These are phyloP conservation scores for Drosophila aldrichi DNA, from an alignment of 2,888 invertebrate genomes.

Conservation along the genomic window DNA sequence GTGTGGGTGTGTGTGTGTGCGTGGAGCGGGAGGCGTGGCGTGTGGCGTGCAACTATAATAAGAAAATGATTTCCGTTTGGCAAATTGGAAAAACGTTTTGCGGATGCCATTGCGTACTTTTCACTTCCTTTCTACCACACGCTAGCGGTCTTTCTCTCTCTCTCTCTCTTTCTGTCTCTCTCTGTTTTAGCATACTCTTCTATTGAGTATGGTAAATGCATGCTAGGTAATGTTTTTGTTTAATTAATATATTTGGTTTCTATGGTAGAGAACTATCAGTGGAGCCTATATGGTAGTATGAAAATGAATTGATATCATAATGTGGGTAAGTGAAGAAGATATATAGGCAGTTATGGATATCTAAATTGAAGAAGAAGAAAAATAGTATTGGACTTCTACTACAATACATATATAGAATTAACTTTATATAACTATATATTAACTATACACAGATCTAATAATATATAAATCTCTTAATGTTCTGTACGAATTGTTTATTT, in stretches of 20 bases:
- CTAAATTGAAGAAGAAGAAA: not conserved
- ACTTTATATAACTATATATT: too few relatives aligned
- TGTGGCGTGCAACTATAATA: conserved; percentile 76
- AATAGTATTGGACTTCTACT: not conserved
- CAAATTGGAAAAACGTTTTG: conserved; percentile 82
- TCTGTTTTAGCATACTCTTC: not conserved
- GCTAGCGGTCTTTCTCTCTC: not conserved
- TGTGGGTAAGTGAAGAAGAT: too few relatives aligned
- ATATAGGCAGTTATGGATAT: not conserved
- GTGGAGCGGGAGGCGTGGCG: not conserved
- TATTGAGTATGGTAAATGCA: not conserved
- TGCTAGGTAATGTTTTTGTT: too few relatives aligned
- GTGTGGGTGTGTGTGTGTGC: not conserved
- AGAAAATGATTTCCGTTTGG: conserved; percentile 83
- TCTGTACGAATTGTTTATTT: not conserved
- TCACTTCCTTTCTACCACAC: not conserved
- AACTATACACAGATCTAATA: not conserved
- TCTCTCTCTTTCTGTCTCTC: not conserved
- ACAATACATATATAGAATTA: too few relatives aligned
- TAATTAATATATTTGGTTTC: not conserved
- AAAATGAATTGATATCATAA: too few relatives aligned
- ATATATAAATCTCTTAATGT: not conserved
- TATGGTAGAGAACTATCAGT: not conserved
- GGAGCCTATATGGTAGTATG: too few relatives aligned
- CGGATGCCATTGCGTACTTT: conserved; percentile 38